phyloP scores from a whole-genome alignment of 2,113 vertebrate species.

The Lucifuga dentata region DNA sequence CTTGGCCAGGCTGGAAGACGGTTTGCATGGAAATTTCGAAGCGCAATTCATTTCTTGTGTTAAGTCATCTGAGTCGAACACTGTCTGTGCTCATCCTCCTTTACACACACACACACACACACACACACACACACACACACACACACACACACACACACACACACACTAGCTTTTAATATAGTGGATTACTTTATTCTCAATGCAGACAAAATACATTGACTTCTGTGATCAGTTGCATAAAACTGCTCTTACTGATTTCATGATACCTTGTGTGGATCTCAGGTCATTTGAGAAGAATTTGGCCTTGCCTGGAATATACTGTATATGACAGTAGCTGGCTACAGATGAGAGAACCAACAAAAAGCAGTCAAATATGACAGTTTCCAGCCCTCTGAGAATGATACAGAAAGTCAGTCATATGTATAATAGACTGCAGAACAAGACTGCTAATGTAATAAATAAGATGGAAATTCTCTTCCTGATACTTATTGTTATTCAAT shows the following conservation, averaged over 20 bases:
- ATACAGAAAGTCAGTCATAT: too few species aligned
- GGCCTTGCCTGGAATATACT: too few species aligned
- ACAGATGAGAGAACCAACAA: too few species aligned
- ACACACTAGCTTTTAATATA: background rate
- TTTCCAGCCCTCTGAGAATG: too few species aligned
- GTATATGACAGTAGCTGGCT: too few species aligned
- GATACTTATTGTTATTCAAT: too few species aligned
- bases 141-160: background rate
- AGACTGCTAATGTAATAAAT: too few species aligned
- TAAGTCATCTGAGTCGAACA: slow-evolving; percentile 53
- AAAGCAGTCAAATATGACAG: too few species aligned
- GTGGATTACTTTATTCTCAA: background rate
- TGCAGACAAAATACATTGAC: background rate
- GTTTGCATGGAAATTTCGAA: slow-evolving; percentile 42
- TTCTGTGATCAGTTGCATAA: background rate
- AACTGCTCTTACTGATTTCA: background rate
- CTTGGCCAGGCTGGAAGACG: slow-evolving; percentile 4
- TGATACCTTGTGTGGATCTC: too few species aligned
- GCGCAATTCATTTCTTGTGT: slow-evolving; percentile 30
- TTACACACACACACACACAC: slow-evolving; percentile 1
- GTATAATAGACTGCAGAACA: too few species aligned
- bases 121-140: background rate
- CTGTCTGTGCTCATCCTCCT: slow-evolving; percentile 19
- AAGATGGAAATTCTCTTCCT: too few species aligned
- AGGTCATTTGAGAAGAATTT: too few species aligned